phyloP scores from a whole-genome alignment of 2,113 vertebrate species.

The Trinectes maculatus region DNA sequence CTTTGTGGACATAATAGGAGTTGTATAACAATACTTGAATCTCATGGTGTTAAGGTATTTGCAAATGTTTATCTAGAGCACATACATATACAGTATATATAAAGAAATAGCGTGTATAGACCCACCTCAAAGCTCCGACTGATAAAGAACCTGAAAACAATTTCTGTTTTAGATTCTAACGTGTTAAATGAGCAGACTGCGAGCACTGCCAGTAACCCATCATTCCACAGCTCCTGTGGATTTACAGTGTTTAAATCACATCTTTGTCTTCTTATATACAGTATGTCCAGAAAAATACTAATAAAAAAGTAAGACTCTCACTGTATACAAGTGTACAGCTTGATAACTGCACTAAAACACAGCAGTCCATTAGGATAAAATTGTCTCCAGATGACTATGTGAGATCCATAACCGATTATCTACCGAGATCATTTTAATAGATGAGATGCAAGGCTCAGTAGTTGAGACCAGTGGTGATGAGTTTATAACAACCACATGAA shows the following conservation, averaged over 20 bases:
- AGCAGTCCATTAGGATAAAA: slow-evolving; percentile 14
- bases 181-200: neutral
- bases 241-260: slow-evolving; percentile 4
- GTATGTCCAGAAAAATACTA: neutral
- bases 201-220: neutral
- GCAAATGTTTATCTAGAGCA: slow-evolving; percentile 29
- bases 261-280: neutral
- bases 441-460: slow-evolving; percentile 6
- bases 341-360: neutral
- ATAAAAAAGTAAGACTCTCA: neutral
- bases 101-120: slow-evolving; percentile 1
- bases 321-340: neutral
- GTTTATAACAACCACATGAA: slow-evolving; percentile 21
- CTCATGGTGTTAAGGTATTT: slow-evolving; percentile 9
- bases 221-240: too few species aligned
- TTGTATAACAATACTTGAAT: neutral
- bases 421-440: slow-evolving; percentile 1
- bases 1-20: slow-evolving; percentile 10
- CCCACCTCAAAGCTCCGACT: neutral
- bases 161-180: slow-evolving; percentile 13
- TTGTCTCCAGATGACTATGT: slow-evolving; percentile 26
- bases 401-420: slow-evolving; percentile 11
- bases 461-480: neutral
- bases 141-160: slow-evolving; percentile 11
- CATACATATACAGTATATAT: slow-evolving; percentile 24